These are phyloP conservation scores for Argyresthia goedartella DNA, from an alignment of 2,888 invertebrate species.

Conservation along the genomic window DNA sequence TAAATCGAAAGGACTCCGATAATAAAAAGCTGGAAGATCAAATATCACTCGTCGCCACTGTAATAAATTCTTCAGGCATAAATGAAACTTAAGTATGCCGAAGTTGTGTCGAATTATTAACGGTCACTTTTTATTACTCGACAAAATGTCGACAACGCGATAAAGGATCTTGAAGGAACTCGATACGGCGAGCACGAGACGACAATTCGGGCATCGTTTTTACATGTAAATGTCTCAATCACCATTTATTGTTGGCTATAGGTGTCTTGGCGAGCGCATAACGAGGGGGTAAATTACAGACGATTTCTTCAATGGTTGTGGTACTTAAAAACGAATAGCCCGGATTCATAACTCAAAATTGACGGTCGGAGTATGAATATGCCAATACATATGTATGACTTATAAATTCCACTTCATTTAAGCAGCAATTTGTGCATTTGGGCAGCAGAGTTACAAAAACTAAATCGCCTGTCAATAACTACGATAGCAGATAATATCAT, in stretches of 20 bases:
- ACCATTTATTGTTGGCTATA: background rate
- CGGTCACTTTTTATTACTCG: conserved; percentile 3
- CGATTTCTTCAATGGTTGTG: too few relatives aligned
- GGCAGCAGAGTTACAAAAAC: too few relatives aligned
- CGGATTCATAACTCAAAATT: too few relatives aligned
- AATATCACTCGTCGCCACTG: background rate
- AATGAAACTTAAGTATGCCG: background rate
- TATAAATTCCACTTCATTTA: too few relatives aligned
- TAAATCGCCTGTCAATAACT: too few relatives aligned
- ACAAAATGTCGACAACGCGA: conserved; percentile 5
- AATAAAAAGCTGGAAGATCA: too few relatives aligned
- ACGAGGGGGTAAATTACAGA: background rate
- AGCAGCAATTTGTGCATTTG: too few relatives aligned
- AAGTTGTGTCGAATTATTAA: conserved; percentile 4
- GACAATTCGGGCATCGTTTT: background rate
- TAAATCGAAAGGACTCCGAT: background rate
- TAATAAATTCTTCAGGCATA: conserved; percentile 4
- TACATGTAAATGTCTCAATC: conserved; percentile 3
- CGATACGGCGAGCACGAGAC: conserved; percentile 1
- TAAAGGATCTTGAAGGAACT: conserved; percentile 1
- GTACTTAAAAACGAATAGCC: too few relatives aligned
- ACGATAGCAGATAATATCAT: too few relatives aligned
- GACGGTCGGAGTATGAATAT: too few relatives aligned
- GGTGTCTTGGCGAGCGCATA: background rate
- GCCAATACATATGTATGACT: too few relatives aligned